Conservation (phyloP, 1,140 invertebrate genomes). For the Drosophila sp. region DNA sequence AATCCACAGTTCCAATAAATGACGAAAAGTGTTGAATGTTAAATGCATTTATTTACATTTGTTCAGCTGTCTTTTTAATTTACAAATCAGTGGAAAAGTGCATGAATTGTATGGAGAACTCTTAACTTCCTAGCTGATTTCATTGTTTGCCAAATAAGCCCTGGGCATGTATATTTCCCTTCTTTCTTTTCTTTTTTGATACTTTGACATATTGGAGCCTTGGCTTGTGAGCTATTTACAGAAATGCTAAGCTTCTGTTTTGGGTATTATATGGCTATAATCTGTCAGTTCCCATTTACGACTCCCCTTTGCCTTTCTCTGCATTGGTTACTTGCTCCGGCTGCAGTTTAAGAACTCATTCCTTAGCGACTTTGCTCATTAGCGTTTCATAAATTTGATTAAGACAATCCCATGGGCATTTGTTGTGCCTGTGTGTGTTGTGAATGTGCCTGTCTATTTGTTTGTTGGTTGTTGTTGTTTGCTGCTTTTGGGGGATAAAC, state of each 20-base stretch:
- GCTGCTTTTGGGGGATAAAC: conserved; percentile 12
- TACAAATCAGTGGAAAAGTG: not conserved
- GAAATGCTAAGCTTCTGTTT: conserved; percentile 67
- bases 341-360: conserved; percentile 36
- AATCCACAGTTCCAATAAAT: too few species aligned
- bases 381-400: conserved; percentile 83
- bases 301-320: conserved; percentile 12
- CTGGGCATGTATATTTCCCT: conserved; percentile 8
- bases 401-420: conserved; percentile 74
- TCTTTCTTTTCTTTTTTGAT: conserved; percentile 21
- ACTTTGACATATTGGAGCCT: conserved; percentile 40
- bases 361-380: conserved; percentile 65
- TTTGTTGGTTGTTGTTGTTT: conserved; percentile 16
- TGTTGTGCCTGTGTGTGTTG: conserved; percentile 3
- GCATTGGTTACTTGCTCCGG: conserved; percentile 43
- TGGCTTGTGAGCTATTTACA: conserved; percentile 29
- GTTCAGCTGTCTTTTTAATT: conserved; percentile 14
- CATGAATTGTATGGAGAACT: conserved; percentile 3
- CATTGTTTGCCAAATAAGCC: conserved; percentile 32
- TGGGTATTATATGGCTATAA: conserved; percentile 75
- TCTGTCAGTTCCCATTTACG: conserved; percentile 36
- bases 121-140: conserved; percentile 4
- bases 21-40: not conserved
- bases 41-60: conserved; percentile 13
- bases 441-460: conserved; percentile 10